Evolutionary conservation across 2,113 vertebrate genomes (phyloP), one percentile per base, ranked within the genome.

Genomic region (Peromyscus californicus): DNA sequence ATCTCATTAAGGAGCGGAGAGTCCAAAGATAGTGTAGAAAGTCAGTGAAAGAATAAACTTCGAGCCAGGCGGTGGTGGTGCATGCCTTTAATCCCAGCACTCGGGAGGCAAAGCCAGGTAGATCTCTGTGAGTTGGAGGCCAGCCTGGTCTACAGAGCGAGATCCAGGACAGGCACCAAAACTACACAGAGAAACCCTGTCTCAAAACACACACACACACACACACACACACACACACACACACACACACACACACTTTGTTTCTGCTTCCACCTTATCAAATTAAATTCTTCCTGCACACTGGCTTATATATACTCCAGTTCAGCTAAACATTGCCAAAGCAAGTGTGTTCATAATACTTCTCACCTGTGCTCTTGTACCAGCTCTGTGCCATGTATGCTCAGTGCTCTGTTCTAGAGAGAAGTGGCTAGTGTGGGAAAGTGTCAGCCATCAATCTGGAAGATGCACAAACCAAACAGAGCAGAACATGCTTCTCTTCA

Each of bases 301-400:
- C 42, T 33, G 82, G 31, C 17, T 42, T 5, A 0, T 63, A 45
- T 0, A 9, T 0, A 2, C 24, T 3, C 24, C 10, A 12, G 31
- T 11, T 63, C 65, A 13, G 15, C 48, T n/a, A 0, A 15, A 31
- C 69, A 3, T 11, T 12, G 59, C 75, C 95, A 31, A 26, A 76
- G 85, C 29, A 24, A 61, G n/a, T 2, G 0, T 8, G 4, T 0
- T 39, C 19, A 0, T 31, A 31, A 3, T 11, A 6, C 29, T 26
- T 7, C 39, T 51, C 51, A 0, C 1, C 31, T 42, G 31, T 1
- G 59, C 19, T 83, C 42, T 36, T 7, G 4, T 2, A 1, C 57
- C 19, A 26, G 7, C 31, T 45, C 48, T 84, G 39, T 13, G 7
- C 29, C 15, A 5, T 22, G 15, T n/a, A 48, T n/a, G 21, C 17